Evolutionary conservation across 2,888 invertebrate species (phyloP), one percentile per base, ranked within the genome.

Genomic region (Chironomus riparius): DNA sequence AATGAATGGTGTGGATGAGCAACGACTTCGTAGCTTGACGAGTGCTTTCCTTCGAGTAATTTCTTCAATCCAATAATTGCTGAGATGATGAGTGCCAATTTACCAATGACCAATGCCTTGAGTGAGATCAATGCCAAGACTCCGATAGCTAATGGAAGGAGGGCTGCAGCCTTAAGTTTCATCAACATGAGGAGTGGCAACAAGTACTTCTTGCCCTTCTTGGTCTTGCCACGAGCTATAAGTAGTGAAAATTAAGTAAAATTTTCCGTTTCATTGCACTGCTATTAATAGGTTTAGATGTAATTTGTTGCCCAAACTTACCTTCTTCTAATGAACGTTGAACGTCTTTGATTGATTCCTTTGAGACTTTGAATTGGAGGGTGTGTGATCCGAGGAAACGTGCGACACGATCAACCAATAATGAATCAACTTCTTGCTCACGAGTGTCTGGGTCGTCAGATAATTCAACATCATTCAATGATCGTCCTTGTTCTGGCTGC

Each of bases 281-380:
- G 21, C 50, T 21, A n/a, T n/a, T 28, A 28, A 5, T 6, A 28
- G 5, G 28, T 5, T 5, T 28, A 3, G 38, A 38, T 10, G 10
- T 38, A 38, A 38, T 76, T 77, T 78, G 78, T 28, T 5, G 5
- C 5, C 3, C 28, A 38, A 15, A 82, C 82, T 88, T 87, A 92
- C 93, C 92, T 90, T 93, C 93, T 81, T 92, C 93, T 70, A 92
- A 85, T n/a, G 92, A 91, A 79, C 91, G 88, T 81, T 91, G 89
- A 82, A 93, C 87, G 80, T 91, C 91, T 79, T 90, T 87, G 79
- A 91, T 88, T 65, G 91, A 88, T 72, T 88, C 88, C 78, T 89
- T 89, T 79, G 93, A 93, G 80, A 94, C 87, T 83, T 92, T 92
- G 80, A 94, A 89, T 81, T 94, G 93, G 65, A 94, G 85, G 18